phyloP scores from a whole-genome alignment of 2,797 vertebrate species.

The Ispidina lecontei region DNA sequence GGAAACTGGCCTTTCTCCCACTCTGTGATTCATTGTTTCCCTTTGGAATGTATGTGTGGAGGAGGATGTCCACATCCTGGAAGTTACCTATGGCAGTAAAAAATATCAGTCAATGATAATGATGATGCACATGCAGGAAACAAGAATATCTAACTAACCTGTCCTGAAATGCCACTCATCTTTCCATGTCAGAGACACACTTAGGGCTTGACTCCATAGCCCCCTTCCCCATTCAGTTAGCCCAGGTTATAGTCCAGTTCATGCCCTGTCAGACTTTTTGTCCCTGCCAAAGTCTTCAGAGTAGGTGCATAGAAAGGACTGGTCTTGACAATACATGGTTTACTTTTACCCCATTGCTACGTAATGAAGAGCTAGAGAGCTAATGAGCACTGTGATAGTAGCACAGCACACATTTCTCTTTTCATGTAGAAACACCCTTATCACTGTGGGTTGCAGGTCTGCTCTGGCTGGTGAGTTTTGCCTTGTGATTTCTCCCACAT shows the following conservation, averaged over 20 bases:
- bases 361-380: neutral
- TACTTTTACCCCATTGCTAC: neutral
- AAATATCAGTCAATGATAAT: neutral
- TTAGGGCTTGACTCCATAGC: neutral
- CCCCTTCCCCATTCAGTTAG: neutral
- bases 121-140: neutral
- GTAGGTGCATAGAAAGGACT: neutral
- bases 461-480: constrained; percentile 3
- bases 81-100: neutral
- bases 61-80: neutral
- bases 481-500: neutral
- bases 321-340: neutral
- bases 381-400: neutral
- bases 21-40: neutral
- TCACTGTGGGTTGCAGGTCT: neutral
- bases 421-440: neutral
- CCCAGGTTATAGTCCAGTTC: neutral
- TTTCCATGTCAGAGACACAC: neutral
- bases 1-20: neutral
- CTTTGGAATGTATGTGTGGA: neutral
- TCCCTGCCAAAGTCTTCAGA: neutral
- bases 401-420: neutral
- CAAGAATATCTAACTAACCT: neutral
- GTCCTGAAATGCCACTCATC: neutral
- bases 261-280: neutral